These are phyloP conservation scores for Perca flavescens DNA, from an alignment of 2,113 vertebrate species.

Conservation along the genomic window DNA sequence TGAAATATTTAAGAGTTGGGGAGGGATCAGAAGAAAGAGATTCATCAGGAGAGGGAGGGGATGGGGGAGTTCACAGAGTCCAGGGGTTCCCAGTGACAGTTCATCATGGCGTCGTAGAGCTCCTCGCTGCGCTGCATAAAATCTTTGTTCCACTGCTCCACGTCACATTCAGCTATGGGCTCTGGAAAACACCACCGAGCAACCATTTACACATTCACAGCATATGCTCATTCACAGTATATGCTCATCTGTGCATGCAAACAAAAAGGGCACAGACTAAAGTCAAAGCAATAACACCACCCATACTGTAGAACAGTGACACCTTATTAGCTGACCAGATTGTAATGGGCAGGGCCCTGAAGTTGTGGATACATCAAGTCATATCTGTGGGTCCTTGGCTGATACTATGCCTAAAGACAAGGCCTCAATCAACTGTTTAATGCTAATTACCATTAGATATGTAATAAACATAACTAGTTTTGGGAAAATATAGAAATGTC, in stretches of 20 bases:
- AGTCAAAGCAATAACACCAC: not conserved
- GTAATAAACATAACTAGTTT: not conserved
- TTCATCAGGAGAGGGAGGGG: conserved; percentile 79
- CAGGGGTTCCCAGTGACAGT: conserved; percentile 92
- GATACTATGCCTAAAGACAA: not conserved
- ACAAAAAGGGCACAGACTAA: not conserved
- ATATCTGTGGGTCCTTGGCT: not conserved
- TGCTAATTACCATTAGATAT: not conserved
- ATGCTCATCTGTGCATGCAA: not conserved
- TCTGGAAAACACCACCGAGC: conserved; percentile 58
- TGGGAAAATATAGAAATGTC: not conserved
- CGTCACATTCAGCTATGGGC: conserved; percentile 82
- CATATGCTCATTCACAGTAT: not conserved
- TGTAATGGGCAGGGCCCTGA: not conserved
- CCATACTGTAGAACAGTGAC: not conserved
- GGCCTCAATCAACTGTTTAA: not conserved
- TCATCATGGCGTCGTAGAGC: conserved; percentile 92
- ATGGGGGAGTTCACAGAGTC: conserved; percentile 88
- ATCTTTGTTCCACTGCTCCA: conserved; percentile 90
- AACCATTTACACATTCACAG: not conserved
- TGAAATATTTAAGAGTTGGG: not conserved
- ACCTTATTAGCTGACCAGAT: not conserved
- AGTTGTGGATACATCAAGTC: not conserved
- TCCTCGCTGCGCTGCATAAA: conserved; percentile 94
- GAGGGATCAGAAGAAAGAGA: not conserved